Base-by-base conservation (phyloP, 1,140 invertebrate species). In the Megalopta genalis region DNA sequence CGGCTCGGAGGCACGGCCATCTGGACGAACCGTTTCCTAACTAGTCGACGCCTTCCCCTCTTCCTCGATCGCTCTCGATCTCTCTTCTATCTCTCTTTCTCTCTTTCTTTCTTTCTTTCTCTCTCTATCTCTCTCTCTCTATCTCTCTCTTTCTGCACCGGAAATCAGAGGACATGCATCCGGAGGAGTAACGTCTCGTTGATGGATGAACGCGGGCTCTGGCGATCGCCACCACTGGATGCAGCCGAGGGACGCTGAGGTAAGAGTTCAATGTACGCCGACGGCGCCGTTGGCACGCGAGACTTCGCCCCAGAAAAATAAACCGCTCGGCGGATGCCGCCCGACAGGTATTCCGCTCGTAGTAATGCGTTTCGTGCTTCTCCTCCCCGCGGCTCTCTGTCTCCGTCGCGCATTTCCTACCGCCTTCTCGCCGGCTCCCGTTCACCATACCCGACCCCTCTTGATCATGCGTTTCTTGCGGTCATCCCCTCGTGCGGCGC, bases 211-310 rank as follows among this genome's bases (percentile, higher is more conserved):
- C 84, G 80, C 72, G 54, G 80, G 37, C 64, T 23, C 71, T 77
- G 75, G 81, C 69, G 68, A 76, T 71, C 75, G 67, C 73, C 77
- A 72, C 77, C 77, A 68, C 63, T 64, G 84, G 76, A 66, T 64
- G 84, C 84, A 83, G 49, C 49, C 16, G 73, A 85, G 77, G 74
- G 77, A 86, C 66, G 81, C 63, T 86, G 54, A 86, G 81, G 85
- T 86, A 86, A 85, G 85, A 57, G 85, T 86, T 86, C 84, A 86
- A 86, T 63, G 85, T 77, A 83, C 85, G 73, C 65, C 42, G 57
- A 54, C 66, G 49, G 32, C 67, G 65, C 37, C 23, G 65, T 42
- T 77, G 74, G 73, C 82, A 85, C 77, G 83, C 81, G 83, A 73
- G 72, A 64, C 73, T 72, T 84, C n/a, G 21, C 25, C 27, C 60